phyloP scores from a whole-genome alignment of 2,888 invertebrate genomes.

The Busseola fusca region DNA sequence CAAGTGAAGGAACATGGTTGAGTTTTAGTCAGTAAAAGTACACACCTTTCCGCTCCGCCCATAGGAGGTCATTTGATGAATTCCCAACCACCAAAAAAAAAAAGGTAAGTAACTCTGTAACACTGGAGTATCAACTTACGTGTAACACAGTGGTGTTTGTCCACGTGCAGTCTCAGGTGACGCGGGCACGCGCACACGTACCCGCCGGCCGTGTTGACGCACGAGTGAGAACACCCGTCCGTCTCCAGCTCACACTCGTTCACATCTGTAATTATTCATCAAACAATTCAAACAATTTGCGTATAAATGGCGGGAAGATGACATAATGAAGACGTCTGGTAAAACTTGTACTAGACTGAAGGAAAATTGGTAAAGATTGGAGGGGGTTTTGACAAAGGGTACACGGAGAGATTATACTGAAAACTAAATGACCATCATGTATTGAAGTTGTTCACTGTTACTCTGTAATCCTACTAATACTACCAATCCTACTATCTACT shows the following conservation, averaged over 20 bases:
- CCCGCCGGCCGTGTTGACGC: slow-evolving; percentile 90
- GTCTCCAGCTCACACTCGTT: slow-evolving; percentile 86
- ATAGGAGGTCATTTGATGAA: too few species aligned
- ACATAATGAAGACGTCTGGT: background rate
- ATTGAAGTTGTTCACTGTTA: background rate
- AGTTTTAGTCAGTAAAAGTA: too few species aligned
- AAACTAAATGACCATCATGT: background rate
- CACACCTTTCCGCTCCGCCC: too few species aligned
- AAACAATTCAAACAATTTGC: background rate
- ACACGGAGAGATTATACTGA: background rate
- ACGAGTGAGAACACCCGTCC: slow-evolving; percentile 88
- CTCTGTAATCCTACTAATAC: too few species aligned
- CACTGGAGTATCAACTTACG: slow-evolving; percentile 61
- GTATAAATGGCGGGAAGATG: background rate
- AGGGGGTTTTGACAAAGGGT: background rate
- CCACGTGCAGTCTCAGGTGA: slow-evolving; percentile 74
- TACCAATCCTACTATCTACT: too few species aligned
- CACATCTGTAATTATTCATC: slow-evolving; percentile 74
- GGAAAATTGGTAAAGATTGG: background rate
- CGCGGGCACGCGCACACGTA: slow-evolving; percentile 90
- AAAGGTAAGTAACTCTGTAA: too few species aligned
- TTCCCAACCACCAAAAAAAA: too few species aligned
- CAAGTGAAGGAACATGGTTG: too few species aligned
- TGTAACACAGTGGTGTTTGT: slow-evolving; percentile 74
- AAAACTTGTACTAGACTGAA: background rate